A percentile compares a stretch with the other conserved stretches of the same genome.
phyloP scores from a whole-genome alignment of 92 coral and sea anemone species.

The Epizoanthus scotinus region DNA sequence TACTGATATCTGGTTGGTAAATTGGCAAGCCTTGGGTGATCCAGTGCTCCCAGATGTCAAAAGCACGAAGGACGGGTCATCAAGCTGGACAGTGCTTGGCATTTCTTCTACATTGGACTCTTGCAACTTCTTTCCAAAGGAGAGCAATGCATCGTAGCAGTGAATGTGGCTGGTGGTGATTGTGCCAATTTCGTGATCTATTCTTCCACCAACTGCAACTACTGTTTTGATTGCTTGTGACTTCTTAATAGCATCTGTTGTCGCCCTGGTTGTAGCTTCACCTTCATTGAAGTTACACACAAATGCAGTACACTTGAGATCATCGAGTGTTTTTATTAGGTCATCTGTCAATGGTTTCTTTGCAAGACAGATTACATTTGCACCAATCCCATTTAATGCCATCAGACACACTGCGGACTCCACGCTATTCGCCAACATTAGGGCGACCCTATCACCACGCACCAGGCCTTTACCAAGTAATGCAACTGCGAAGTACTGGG shows the following conservation, averaged over 20 bases:
- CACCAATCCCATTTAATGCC: too few relatives aligned
- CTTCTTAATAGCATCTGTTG: neutral
- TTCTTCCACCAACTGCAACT: neutral
- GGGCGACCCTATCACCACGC: too few relatives aligned
- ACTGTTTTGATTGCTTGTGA: neutral
- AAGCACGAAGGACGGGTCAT: neutral
- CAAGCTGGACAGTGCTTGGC: neutral
- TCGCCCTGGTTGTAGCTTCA: neutral
- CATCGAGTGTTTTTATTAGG: too few relatives aligned
- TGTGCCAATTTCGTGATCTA: neutral
- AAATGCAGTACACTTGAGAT: too few relatives aligned
- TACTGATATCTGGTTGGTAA: slow-evolving; percentile 48
- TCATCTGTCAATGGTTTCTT: too few relatives aligned
- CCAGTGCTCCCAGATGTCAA: slow-evolving; percentile 62
- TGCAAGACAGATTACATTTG: too few relatives aligned
- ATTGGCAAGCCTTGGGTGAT: slow-evolving; percentile 45
- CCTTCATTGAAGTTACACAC: neutral
- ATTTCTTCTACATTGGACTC: neutral
- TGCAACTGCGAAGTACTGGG: too few relatives aligned
- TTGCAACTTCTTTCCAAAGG: neutral
- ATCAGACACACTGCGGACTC: too few relatives aligned
- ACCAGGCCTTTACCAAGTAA: too few relatives aligned
- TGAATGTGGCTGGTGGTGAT: neutral
- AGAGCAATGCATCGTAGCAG: slow-evolving; percentile 5
- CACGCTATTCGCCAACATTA: too few relatives aligned